Conservation (phyloP, 2,888 invertebrate genomes). For the Theretra japonica region DNA sequence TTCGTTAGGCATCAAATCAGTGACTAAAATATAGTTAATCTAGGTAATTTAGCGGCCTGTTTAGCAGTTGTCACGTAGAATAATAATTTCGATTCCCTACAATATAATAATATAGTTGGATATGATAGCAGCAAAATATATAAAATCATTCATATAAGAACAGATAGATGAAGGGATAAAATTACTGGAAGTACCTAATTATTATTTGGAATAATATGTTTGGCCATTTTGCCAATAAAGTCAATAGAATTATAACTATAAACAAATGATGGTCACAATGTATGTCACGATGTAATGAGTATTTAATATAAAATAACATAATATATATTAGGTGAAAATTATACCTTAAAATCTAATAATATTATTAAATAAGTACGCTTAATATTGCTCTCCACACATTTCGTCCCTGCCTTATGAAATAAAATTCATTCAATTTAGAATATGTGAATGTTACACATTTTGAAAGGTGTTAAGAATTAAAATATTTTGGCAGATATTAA, state of each 20-base stretch:
- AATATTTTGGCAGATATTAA: background rate
- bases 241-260: background rate
- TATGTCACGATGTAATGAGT: constrained; percentile 35
- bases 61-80: too few relatives aligned
- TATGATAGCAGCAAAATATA: too few relatives aligned
- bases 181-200: too few relatives aligned
- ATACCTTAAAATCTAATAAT: constrained; percentile 52
- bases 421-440: background rate
- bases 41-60: too few relatives aligned
- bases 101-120: too few relatives aligned
- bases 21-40: too few relatives aligned
- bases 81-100: too few relatives aligned
- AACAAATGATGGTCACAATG: background rate
- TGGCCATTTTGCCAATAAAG: too few relatives aligned
- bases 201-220: too few relatives aligned
- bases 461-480: background rate
- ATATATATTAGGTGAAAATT: constrained; percentile 37
- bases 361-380: constrained; percentile 60
- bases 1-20: too few relatives aligned
- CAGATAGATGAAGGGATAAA: too few relatives aligned
- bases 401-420: background rate
- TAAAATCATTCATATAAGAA: too few relatives aligned
- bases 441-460: background rate
- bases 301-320: constrained; percentile 38
- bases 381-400: constrained; percentile 51